Evolutionary conservation across 2,888 invertebrate genomes (phyloP), one percentile per base, ranked within the genome.

Genomic region (Chymomyza procnemis): DNA sequence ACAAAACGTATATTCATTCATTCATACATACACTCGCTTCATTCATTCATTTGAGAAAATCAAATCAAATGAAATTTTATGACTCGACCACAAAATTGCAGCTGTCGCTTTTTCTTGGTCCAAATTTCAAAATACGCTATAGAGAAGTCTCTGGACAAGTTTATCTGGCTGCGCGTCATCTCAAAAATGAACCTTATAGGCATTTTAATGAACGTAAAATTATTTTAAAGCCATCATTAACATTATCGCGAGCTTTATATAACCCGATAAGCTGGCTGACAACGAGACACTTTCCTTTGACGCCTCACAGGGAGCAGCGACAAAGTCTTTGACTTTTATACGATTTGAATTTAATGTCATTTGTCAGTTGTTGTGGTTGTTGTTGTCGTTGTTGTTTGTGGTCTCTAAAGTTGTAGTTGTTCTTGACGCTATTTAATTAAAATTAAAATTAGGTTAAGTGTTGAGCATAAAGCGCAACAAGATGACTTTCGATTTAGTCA

Each of bases 381-480:
- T 41, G 63, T 34, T 57, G 19, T 41, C 50, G 30, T 56, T 64
- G 71, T 61, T 63, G 66, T 71, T 50, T 48, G 48, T 18, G n/a
- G 48, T 48, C 18, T n/a, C 26, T 26, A 1, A 26, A 26, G 26
- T 26, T 19, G 26, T 9, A 34, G 64, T 75, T 70, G 61, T 58
- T 73, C 71, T 60, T 50, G 56, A 58, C 61, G 18, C 66, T 70
- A 66, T 83, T 83, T 83, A 83, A 83, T 83, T 85, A 85, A 83
- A 83, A 75, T 70, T 74, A 71, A 85, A 83, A 79, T 72, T 81
- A 69, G 83, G 81, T 83, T 83, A 83, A 85, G 71, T 73, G 75
- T 73, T 21, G 62, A 67, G 76, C 80, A 79, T 18, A 85, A 82
- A 76, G 82, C 85, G 61, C 82, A 82, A 78, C 81, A 70, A 14